Evolutionary conservation across 2,797 vertebrate species (phyloP), one percentile per base, ranked within the genome.

Genomic region (Crenichthys baileyi): DNA sequence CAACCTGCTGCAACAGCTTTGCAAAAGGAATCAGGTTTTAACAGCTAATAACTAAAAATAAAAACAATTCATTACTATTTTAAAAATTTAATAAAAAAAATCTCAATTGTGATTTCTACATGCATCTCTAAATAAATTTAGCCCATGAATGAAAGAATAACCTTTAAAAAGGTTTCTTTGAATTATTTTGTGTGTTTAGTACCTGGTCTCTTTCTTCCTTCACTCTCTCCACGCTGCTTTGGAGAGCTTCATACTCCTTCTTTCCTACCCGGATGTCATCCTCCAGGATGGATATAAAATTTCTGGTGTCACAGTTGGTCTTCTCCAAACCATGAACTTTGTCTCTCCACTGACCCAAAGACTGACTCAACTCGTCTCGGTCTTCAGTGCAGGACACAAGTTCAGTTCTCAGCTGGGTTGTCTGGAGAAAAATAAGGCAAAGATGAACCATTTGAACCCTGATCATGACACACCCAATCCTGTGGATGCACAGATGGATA

Each of bases 321-420:
- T 94, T 94, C 83, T 97, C 96, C 16, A 97, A 83, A 55, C 92
- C 89, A 73, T 91, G 88, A 65, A 96, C 90, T 76, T 94, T 95
- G 58, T 94, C 95, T 86, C 93, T 95, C 91, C 95, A 94, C 7
- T 89, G 96, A 63, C 91, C 80, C 79, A 93, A 86, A 55, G 94
- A 91, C 82, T 93, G 91, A 61, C 83, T 89, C 78, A 96, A 84
- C 72, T 96, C 93, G 73, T 95, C 94, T 79, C 95, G 94, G 81
- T 96, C 96, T 86, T 97, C 96, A 13, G 92, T 79, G 84, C 95
- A 94, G 80, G 88, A 88, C 56, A 92, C 94, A 16, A 97, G 84
- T 80, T 97, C 96, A 84, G 94, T 91, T 81, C 80, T 90, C 85
- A 97, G 90, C 81, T 75, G 91, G 72, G 87, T 90, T 73, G 92